Base-by-base conservation (phyloP, 92 coral and sea anemone genomes). In the Chrysogorgia sp. region DNA sequence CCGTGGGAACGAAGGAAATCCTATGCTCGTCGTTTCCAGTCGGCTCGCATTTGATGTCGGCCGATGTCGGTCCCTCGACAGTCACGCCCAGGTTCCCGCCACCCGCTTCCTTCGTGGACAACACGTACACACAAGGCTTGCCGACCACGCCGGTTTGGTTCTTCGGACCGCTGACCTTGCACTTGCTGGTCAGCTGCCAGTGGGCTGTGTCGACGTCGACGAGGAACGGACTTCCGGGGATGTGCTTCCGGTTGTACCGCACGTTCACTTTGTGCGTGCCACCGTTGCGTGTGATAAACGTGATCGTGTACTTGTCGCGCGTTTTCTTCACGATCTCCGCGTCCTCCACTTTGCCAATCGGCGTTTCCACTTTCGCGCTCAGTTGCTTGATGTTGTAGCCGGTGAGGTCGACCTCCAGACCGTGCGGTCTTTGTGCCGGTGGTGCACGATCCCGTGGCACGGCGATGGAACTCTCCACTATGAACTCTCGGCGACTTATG, bases 51-150 rank as follows among this genome's bases (percentile, higher is more conserved):
- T 91, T 85, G 40, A 96, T 96, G 80, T 92, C 99, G 15, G 97
- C 90, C 66, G 88, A 85, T 10, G 93, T 96, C 14, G 99, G 99
- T 13, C 99, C 99, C 69, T 96, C 99, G 33, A 96, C 92, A 41
- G 99, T 93, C 25, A 96, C 92, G 7, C 97, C 99, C 47, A 96
- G 99, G 41, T 92, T 92, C 56, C 99, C 99, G 43, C 97, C 97
- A 5, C 99, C 99, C 29, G 99, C 93, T 63, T 96, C 99, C 49
- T 93, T 88, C 48, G 99, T 96, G 89, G 97, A 96, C 50, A 96
- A 90, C 0, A 96, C 87, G 65, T 89, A 96, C 49, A 87, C 96
- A 45, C 99, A 93, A 21, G 91, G 89, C 31, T 89, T 88, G 53
- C 90, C 92, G 48, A 96, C 97, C 56, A 86, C 96, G 60, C 99